phyloP scores from a whole-genome alignment of 2,888 invertebrate genomes.

The Synanthedon formicaeformis region DNA sequence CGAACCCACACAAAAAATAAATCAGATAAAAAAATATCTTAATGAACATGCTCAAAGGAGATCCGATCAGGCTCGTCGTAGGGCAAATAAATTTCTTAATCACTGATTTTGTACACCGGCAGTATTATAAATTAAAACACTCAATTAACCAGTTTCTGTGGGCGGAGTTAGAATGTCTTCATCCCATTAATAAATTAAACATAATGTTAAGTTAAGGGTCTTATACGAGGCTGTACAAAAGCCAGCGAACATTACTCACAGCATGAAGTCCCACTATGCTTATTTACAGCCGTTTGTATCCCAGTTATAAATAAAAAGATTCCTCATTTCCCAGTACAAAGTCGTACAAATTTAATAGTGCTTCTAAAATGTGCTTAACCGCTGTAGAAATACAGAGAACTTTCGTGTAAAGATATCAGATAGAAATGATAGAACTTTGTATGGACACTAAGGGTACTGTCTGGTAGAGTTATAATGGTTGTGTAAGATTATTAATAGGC shows the following conservation, averaged over 20 bases:
- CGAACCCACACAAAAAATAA: neutral
- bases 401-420: neutral
- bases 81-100: slow-evolving; percentile 37
- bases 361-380: neutral
- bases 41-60: slow-evolving; percentile 23
- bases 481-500: slow-evolving; percentile 25
- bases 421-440: slow-evolving; percentile 2
- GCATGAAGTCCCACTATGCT: slow-evolving; percentile 49
- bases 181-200: slow-evolving; percentile 52
- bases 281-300: slow-evolving; percentile 38
- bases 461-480: slow-evolving; percentile 13
- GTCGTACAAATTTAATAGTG: neutral
- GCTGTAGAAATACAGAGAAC: neutral
- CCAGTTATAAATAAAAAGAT: slow-evolving; percentile 45
- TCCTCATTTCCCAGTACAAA: slow-evolving; percentile 35
- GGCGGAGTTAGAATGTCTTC: slow-evolving; percentile 52
- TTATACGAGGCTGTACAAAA: slow-evolving; percentile 23
- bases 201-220: slow-evolving; percentile 48
- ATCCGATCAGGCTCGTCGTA: slow-evolving; percentile 12
- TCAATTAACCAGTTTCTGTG: slow-evolving; percentile 39
- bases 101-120: slow-evolving; percentile 24
- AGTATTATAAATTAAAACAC: slow-evolving; percentile 33
- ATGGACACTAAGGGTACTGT: slow-evolving; percentile 28
- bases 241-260: slow-evolving; percentile 52
- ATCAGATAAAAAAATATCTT: slow-evolving; percentile 5